These are phyloP conservation scores for Myopa testacea DNA, from an alignment of 2,888 invertebrate genomes.

Conservation along the genomic window DNA sequence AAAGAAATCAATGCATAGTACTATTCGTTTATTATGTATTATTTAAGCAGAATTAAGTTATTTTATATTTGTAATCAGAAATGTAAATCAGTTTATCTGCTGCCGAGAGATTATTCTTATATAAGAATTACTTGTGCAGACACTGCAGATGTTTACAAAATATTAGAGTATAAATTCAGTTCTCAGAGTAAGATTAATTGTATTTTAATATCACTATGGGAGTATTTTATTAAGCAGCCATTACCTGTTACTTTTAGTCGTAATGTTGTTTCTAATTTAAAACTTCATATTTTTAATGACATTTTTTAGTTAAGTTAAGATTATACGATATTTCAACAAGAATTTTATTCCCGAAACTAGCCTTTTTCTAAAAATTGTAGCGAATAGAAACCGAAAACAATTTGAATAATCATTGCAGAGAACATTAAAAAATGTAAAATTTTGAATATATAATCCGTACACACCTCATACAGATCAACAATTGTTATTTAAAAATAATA, in stretches of 20 bases:
- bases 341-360: constrained; percentile 25
- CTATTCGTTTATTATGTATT: neutral
- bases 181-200: neutral
- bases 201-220: neutral
- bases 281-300: constrained; percentile 6
- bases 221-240: constrained; percentile 28
- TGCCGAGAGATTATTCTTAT: neutral
- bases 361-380: constrained; percentile 7
- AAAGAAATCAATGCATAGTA: neutral
- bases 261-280: constrained; percentile 22
- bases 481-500: constrained; percentile 17
- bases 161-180: neutral
- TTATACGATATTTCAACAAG: neutral
- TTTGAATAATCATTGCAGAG: constrained; percentile 22
- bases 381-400: neutral
- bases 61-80: neutral
- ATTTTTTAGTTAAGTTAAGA: too few relatives aligned
- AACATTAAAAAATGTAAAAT: constrained; percentile 19
- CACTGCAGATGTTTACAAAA: neutral
- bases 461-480: neutral
- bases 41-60: constrained; percentile 6
- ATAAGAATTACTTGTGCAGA: neutral
- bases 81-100: neutral
- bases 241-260: constrained; percentile 13
- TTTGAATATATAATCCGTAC: constrained; percentile 14